Evolutionary conservation across 2,797 vertebrate genomes (phyloP).

Genomic region (Podarcis lilfordi): DNA sequence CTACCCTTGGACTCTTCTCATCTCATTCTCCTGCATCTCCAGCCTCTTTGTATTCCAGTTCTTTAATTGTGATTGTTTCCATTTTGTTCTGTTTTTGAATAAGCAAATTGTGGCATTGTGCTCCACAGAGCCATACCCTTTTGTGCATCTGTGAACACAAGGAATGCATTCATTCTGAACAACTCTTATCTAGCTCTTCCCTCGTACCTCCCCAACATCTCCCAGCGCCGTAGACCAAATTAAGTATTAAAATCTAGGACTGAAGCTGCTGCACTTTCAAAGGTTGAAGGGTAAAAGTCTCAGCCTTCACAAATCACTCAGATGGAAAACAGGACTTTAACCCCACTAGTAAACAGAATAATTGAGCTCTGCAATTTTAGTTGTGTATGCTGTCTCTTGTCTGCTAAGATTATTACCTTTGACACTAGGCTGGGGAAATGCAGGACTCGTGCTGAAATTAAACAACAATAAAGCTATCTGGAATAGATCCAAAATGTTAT

Average conservation of each 20-base stretch:
- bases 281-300: slow-evolving; percentile 54
- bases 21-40: slow-evolving; percentile 6
- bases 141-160: slow-evolving; percentile 61
- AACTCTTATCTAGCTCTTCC: slow-evolving; percentile 63
- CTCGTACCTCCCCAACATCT: slow-evolving; percentile 60
- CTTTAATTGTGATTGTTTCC: slow-evolving; percentile 51
- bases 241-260: slow-evolving; percentile 30
- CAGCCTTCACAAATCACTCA: slow-evolving; percentile 57
- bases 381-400: slow-evolving; percentile 72
- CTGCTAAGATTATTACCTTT: slow-evolving; percentile 70
- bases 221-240: slow-evolving; percentile 59
- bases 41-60: slow-evolving; percentile 62
- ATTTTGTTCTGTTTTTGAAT: slow-evolving; percentile 68
- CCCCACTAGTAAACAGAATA: slow-evolving; percentile 71
- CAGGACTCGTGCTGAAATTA: slow-evolving; percentile 70
- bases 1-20: background rate
- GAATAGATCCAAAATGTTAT: slow-evolving; percentile 69
- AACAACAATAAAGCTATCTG: slow-evolving; percentile 71
- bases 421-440: slow-evolving; percentile 73
- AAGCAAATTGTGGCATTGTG: slow-evolving; percentile 64
- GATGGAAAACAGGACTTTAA: slow-evolving; percentile 65
- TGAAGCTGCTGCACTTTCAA: slow-evolving; percentile 55
- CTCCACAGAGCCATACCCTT: slow-evolving; percentile 70
- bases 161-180: slow-evolving; percentile 67
- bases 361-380: slow-evolving; percentile 70